Evolutionary conservation across 1,140 invertebrate species (phyloP), one percentile per base, ranked within the genome.

Genomic region (Tyrophagus putrescentiae): DNA sequence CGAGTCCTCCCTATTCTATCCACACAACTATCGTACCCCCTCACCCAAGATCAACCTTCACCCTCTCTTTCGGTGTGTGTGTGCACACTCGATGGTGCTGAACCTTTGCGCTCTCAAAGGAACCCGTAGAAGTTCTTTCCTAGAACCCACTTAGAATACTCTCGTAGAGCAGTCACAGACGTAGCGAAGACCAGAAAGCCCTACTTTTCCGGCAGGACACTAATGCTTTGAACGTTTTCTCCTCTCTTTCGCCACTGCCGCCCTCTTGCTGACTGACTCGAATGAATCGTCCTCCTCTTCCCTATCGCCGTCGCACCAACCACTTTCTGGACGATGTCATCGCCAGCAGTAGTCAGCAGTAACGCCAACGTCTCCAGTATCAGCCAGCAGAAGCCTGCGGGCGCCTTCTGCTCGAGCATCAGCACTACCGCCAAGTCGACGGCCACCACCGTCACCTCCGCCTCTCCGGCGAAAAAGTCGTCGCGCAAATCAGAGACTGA

Each of bases 191-290:
- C 31, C 36, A 39, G 13, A 18, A 7, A n/a, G n/a, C n/a, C n/a
- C n/a, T n/a, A n/a, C n/a, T n/a, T 18, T 18, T 18, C 13, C 45
- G 7, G 45, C 7, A 7, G 21, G 21, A 18, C 23, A 48, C 45
- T 48, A 48, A 48, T 18, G 18, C 7, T 48, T 48, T 48, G 45
- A 48, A 48, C 45, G 18, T 48, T 39, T 48, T 48, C 45, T 48
- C 18, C 31, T 29, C 31, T 21, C 45, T 21, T 48, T 48, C 18
- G 21, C 45, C 23, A 25, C 13, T 39, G 21, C 21, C 21, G 13
- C 21, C 36, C 36, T n/a, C n/a, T 39, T 39, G 36, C 36, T 39
- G n/a, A n/a, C n/a, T n/a, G n/a, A n/a, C n/a, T n/a, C n/a, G n/a
- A n/a, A n/a, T n/a, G n/a, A n/a, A n/a, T n/a, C n/a, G n/a, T n/a